These are phyloP conservation scores for Tethya wilhelma DNA, from an alignment of 37 sponge, comb jelly and placozoan species.

Conservation along the genomic window DNA sequence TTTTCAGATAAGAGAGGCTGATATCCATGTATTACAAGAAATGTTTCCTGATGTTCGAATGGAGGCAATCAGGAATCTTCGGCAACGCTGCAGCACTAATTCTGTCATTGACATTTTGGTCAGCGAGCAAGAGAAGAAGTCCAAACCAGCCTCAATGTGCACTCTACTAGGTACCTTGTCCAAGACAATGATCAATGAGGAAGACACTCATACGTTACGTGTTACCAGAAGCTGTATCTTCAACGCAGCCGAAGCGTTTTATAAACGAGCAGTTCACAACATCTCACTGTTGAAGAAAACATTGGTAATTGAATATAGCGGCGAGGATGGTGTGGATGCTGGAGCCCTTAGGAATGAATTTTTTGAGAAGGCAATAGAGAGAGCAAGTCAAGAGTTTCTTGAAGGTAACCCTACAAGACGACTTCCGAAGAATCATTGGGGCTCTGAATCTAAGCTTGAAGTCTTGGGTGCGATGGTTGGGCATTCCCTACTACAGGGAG, in stretches of 20 bases:
- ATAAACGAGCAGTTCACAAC: background rate
- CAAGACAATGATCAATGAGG: no score
- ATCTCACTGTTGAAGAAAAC: background rate
- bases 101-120: background rate
- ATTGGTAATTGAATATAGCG: background rate
- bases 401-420: background rate
- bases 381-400: background rate
- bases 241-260: background rate
- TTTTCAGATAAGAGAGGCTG: background rate
- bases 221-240: background rate
- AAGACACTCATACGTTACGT: no score
- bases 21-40: background rate
- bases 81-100: background rate
- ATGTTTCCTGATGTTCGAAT: background rate
- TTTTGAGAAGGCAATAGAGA: background rate
- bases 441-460: no score
- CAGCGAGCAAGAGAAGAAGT: background rate
- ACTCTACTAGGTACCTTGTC: no score
- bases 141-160: no score
- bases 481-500: no score
- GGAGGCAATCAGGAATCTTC: background rate
- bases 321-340: background rate
- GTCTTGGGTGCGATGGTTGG: no score
- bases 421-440: background rate
- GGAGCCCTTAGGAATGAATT: background rate